Base-by-base conservation (phyloP, 2,888 invertebrate genomes). In the Cacoxenus indagator region DNA sequence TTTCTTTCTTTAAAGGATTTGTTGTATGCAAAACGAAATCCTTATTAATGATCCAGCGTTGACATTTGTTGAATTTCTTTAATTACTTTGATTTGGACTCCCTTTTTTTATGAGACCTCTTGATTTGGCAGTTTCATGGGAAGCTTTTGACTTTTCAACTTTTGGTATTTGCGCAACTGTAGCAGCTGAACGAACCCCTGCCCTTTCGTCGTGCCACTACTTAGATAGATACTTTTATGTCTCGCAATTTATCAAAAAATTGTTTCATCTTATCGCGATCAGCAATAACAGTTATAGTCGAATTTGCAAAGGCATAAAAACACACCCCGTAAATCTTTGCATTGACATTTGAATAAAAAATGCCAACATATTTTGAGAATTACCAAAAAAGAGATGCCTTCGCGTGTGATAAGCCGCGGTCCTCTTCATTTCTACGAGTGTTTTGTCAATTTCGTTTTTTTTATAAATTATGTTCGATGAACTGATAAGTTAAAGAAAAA, bases 11-110 rank as follows among this genome's bases (percentile, higher is more conserved):
- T 45, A 37, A 22, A 19, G 8, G 4, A 37, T 43, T 65, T 43
- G n/a, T 27, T 61, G 9, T 45, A 62, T 62, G 61, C 61, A 43
- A 62, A 62, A 43, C 9, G 68, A 76, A 81, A 81, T 82, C 81
- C 78, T 82, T 81, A 81, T 81, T 82, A 81, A 81, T 81, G 82
- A 81, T 82, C 72, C 61, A 69, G 43, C 54, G 74, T 62, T 72
- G 73, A 70, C 72, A 74, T 77, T 73, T 45, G 70, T 71, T 45
- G 37, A 62, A 62, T n/a, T 70, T 65, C 74, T 81, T 81, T 78
- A 81, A 81, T 81, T 82, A 78, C 76, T 72, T 55, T 37, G 37
- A 37, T 14, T 37, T 37, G 5, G 14, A 37, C 37, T 71, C 73
- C n/a, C 26, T 11, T 26, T 55, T 31, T 37, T 37, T 37, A 14